Evolutionary conservation across 2,797 vertebrate genomes (phyloP), one percentile per base, ranked within the genome.

Genomic region (Fundulus diaphanus): DNA sequence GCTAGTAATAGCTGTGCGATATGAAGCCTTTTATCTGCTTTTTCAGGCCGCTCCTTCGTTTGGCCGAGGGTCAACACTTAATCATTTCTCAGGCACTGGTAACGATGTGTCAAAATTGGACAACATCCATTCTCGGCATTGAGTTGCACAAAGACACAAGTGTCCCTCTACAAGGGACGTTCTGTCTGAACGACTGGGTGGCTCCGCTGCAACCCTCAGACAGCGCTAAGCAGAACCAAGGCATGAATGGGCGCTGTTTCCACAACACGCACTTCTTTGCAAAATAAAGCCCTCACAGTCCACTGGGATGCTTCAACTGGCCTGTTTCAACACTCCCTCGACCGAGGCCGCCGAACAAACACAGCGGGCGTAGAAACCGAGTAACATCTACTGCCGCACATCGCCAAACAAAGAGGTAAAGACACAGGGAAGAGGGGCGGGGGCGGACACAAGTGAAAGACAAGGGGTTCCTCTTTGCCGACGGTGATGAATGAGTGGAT

Each of bases 401-500:
- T 77, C 74, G 79, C 81, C 74, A 79, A 72, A 86, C 87, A 94
- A 93, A 77, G 89, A 93, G 92, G 90, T 91, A 93, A 92, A 91
- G 78, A 89, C 68, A 51, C 35, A 7, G 51, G 8, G 27, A 16
- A 7, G 40, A 29, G 35, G 15, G 40, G 66, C 3, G 44, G 56
- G 57, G 73, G 52, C 59, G 70, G 3, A 70, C 68, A 68, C 77
- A 76, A 89, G 75, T 89, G 90, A 95, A 91, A 90, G 89, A 90
- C 81, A 80, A 92, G 90, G 70, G 68, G 87, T 81, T 76, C 70
- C 72, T 85, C 90, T 90, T 81, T 83, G 35, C 81, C 87, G 88
- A 90, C 85, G 85, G 89, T 93, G 92, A 93, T 89, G 94, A 95
- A 96, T 92, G 95, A 91, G 83, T 90, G 77, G 81, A 95, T 88